Base-by-base conservation (phyloP, 2,888 invertebrate species). In the Rhopalosiphum nymphaeae region DNA sequence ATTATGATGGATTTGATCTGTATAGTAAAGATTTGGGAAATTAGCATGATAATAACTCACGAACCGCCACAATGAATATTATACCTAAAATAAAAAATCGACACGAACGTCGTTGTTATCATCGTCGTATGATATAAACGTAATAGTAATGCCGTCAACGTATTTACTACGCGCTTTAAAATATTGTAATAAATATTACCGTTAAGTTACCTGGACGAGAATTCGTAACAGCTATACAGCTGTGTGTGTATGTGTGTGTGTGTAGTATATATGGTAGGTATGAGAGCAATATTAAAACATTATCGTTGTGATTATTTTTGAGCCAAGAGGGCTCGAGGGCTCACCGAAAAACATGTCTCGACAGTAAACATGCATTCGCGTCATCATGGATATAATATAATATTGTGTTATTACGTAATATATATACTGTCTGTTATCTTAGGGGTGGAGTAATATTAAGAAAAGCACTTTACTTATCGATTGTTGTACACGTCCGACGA, bases 381-480 rank as follows among this genome's bases (percentile, higher is more conserved):
- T 36, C 21, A 9, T 78, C 3, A 36, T 9, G 3, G 9, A 9
- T 21, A 67, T 67, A 36, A 10, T 9, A 78, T 36, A n/a, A 67
- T 36, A 36, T 78, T 29, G 21, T 78, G 21, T 21, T 7, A 78
- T 36, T 36, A 36, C 21, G 36, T 78, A 78, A 25, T 78, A 5
- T 78, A 36, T 4, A 78, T 78, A 78, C 0, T 9, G 21, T 9
- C 1, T 42, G 36, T 78, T 78, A 29, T 86, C 86, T 29, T n/a
- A 46, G n/a, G 29, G 86, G n/a, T 0, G 86, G 44, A 44, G 1
- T 1, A 46, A 86, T n/a, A 78, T 26, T 2, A 25, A 36, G 87
- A 46, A 87, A 87, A 87, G 49, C 61, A 92, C 61, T 92, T 16
- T 92, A 10, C 87, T 92, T 87, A 67, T 87, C 87, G 87, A 67